phyloP scores from a whole-genome alignment of 2,113 vertebrate species.

The Callipepla californica region DNA sequence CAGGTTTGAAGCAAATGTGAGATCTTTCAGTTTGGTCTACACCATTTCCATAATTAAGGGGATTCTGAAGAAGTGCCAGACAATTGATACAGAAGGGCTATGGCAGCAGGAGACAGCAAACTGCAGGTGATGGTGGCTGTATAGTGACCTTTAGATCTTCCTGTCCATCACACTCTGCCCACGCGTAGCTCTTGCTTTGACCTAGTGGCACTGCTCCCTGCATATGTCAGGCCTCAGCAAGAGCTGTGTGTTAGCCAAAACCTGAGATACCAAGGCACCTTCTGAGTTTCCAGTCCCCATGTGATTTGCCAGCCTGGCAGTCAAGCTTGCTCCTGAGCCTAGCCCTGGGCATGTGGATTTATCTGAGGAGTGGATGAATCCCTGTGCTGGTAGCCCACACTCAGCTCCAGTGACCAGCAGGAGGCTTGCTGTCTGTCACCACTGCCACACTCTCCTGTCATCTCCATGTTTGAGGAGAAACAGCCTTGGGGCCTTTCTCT shows the following conservation, averaged over 20 bases:
- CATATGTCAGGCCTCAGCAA: accelerated
- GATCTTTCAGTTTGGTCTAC: background rate
- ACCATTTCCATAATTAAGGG: background rate
- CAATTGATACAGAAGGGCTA: accelerated
- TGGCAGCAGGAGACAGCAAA: background rate
- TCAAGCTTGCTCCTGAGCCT: background rate
- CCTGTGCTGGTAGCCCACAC: background rate
- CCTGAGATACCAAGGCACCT: accelerated
- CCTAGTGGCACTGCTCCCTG: background rate
- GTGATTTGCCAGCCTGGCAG: background rate
- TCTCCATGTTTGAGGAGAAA: background rate
- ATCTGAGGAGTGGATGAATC: accelerated
- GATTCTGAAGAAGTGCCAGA: background rate
- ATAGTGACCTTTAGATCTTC: background rate
- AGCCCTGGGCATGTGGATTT: background rate
- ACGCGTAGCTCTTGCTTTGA: accelerated
- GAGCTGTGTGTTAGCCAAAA: background rate
- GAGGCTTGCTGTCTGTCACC: background rate
- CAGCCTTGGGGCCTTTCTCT: background rate
- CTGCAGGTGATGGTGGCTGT: background rate
- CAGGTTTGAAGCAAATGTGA: background rate
- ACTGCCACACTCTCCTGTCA: background rate
- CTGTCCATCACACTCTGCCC: accelerated
- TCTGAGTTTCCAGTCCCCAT: background rate
- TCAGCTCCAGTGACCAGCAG: background rate